A percentile compares a stretch with the other conserved stretches of the same genome.
Conservation (phyloP, 2,797 vertebrate genomes). For the Astyanax mexicanus region DNA sequence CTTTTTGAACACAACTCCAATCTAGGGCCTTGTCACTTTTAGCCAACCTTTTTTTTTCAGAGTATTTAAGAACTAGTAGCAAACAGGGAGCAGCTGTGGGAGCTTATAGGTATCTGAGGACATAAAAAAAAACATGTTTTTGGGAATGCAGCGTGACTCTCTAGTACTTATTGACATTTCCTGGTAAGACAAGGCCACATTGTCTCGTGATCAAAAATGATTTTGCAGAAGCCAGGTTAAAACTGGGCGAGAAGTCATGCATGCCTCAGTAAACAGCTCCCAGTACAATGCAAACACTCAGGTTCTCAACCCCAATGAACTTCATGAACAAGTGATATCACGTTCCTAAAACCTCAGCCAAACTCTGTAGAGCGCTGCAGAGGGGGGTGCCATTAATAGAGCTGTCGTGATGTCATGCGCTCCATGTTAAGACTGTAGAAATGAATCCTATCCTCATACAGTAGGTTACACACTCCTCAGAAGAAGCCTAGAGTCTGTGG, state of each 20-base stretch:
- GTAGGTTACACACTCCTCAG: neutral
- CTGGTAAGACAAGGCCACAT: neutral
- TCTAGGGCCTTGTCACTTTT: no score
- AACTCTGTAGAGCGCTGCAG: neutral
- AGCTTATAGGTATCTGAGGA: neutral
- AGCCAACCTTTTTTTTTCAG: neutral
- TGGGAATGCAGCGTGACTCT: neutral
- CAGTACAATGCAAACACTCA: constrained; percentile 8
- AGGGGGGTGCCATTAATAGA: neutral
- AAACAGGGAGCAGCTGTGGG: neutral
- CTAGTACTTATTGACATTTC: neutral
- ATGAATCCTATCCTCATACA: neutral
- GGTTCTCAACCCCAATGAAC: neutral
- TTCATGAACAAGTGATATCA: constrained; percentile 10
- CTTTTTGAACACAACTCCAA: no score
- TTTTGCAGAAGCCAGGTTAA: neutral
- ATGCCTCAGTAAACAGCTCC: neutral
- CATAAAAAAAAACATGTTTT: neutral
- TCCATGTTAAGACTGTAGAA: neutral
- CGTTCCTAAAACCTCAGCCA: neutral
- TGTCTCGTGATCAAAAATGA: neutral
- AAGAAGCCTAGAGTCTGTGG: neutral
- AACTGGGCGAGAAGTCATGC: neutral
- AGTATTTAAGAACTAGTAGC: neutral
- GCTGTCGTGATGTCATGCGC: neutral